A percentile compares a stretch with the other conserved stretches of the same genome.
phyloP scores from a whole-genome alignment of 2,888 invertebrate species.

The Lasioglossum morio region DNA sequence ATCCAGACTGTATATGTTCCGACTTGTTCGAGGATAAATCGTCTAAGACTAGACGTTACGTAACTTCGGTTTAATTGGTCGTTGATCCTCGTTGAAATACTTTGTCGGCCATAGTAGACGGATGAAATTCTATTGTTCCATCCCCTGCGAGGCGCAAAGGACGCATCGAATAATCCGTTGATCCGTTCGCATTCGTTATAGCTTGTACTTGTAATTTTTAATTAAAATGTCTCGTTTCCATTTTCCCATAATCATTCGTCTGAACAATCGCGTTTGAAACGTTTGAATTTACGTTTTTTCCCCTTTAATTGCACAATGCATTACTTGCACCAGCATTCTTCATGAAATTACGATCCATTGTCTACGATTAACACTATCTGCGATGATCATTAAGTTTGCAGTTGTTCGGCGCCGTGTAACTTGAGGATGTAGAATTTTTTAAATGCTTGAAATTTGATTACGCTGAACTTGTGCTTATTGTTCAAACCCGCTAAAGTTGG shows the following conservation, averaged over 20 bases:
- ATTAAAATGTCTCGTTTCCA: not conserved
- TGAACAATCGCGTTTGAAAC: not conserved
- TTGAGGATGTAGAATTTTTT: not conserved
- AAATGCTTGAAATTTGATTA: not conserved
- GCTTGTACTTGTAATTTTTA: not conserved
- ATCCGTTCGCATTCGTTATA: not conserved
- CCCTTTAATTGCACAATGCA: not conserved
- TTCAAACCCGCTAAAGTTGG: not conserved
- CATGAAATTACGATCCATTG: not conserved
- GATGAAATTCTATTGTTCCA: not conserved
- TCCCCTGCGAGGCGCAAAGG: not conserved
- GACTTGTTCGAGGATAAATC: conserved; percentile 30
- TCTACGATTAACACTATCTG: not conserved
- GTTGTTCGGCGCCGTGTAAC: not conserved
- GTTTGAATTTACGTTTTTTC: not conserved
- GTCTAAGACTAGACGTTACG: conserved; percentile 9
- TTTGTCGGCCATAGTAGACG: conserved; percentile 8
- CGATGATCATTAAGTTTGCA: not conserved
- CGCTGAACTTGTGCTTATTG: not conserved
- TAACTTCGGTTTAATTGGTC: conserved; percentile 45
- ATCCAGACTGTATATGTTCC: conserved; percentile 1
- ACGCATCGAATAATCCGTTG: not conserved
- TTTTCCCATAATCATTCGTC: not conserved
- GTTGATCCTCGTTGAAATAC: conserved; percentile 34
- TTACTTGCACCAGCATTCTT: not conserved